These are phyloP conservation scores for Popillia japonica DNA, from an alignment of 1,140 invertebrate genomes.

Conservation along the genomic window DNA sequence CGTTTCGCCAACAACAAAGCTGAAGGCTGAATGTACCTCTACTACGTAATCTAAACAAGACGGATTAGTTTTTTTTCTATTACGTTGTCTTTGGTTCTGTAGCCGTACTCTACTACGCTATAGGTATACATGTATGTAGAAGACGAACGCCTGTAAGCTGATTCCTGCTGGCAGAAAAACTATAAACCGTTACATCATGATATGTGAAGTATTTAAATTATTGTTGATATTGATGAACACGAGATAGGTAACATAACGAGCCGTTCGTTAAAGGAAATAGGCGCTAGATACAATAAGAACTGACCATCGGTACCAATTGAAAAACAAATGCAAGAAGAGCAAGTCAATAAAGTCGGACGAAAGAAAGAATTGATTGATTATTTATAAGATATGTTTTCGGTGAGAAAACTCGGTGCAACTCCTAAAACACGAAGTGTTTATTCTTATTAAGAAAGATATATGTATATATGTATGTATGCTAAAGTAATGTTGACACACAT, in stretches of 20 bases:
- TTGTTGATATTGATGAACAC: conserved; percentile 34
- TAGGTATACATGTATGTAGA: neutral
- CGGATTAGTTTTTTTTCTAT: conserved; percentile 15
- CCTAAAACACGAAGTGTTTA: no score
- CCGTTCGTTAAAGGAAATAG: conserved; percentile 12
- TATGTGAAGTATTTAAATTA: conserved; percentile 35
- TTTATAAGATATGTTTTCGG: neutral
- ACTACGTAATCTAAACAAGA: neutral
- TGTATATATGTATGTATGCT: no score
- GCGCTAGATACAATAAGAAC: neutral
- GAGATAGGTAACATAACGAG: conserved; percentile 12
- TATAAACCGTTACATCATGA: conserved; percentile 26
- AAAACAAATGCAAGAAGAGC: neutral
- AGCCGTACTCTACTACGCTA: neutral
- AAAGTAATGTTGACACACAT: no score
- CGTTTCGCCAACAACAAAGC: conserved; percentile 19
- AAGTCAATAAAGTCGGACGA: neutral
- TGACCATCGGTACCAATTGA: neutral
- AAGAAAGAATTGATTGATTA: neutral
- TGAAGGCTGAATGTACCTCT: neutral
- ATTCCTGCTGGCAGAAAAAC: conserved; percentile 23
- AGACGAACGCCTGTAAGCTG: neutral
- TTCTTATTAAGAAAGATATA: no score
- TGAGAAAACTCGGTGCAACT: no score
- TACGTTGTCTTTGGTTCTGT: neutral